Evolutionary conservation across 2,888 invertebrate species (phyloP).

Genomic region (Colostygia pectinataria): DNA sequence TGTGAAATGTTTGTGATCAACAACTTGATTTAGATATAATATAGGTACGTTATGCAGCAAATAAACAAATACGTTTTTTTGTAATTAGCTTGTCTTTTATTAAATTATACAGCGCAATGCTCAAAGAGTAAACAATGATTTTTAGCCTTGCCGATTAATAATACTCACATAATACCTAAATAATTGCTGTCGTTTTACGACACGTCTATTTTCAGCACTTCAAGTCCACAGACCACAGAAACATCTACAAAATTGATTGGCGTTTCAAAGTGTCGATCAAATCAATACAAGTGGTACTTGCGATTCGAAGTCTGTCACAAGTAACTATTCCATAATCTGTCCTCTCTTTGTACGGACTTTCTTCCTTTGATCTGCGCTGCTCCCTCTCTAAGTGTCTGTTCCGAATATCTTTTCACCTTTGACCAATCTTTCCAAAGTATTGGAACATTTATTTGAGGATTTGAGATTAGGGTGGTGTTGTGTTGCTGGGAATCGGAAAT

Average conservation of each 20-base stretch:
- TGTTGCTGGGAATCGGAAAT: neutral
- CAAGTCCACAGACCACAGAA: neutral
- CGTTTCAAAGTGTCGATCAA: constrained; percentile 36
- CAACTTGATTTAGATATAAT: too few species aligned
- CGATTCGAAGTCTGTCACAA: constrained; percentile 1
- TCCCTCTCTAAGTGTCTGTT: constrained; percentile 48
- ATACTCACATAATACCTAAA: too few species aligned
- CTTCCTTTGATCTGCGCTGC: constrained; percentile 57
- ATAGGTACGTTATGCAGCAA: too few species aligned
- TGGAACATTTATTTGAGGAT: constrained; percentile 14
- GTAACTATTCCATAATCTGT: constrained; percentile 28
- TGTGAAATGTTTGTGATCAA: too few species aligned
- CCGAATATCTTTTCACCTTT: constrained; percentile 59
- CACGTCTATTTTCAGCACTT: neutral
- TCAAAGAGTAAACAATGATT: too few species aligned
- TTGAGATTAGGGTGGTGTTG: constrained; percentile 1
- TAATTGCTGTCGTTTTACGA: too few species aligned
- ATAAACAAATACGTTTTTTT: too few species aligned
- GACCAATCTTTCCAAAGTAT: constrained; percentile 49
- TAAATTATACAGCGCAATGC: too few species aligned
- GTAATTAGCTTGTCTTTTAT: too few species aligned
- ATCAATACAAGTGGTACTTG: constrained; percentile 40
- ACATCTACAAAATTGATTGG: constrained; percentile 31
- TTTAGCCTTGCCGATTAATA: too few species aligned
- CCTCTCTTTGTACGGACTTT: constrained; percentile 53